Base-by-base conservation (phyloP, 2,797 vertebrate genomes). In the Aphelocoma californica region DNA sequence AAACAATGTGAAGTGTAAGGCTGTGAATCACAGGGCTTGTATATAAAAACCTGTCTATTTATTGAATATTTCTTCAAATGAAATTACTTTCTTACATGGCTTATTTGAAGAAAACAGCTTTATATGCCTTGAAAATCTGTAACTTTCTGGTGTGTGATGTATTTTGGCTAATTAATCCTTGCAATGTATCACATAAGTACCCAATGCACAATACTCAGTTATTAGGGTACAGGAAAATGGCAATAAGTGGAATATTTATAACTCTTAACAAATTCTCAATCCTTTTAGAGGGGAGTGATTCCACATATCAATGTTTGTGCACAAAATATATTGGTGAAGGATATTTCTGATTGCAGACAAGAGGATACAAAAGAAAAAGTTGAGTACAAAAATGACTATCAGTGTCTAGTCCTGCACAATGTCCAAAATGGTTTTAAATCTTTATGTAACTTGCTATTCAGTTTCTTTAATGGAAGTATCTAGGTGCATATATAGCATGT, bases 231-330 rank as follows among this genome's bases (percentile, higher is more conserved):
- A 44, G 36, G 51, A 85, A 95, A 92, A 67, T 53, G 28, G 15
- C 69, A 90, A 10, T 70, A 72, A 40, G 42, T 3, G 1, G 20
- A 87, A 51, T 83, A 62, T 70, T 83, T 51, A 5, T 38, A 82
- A 45, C 11, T 66, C 36, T 48, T 38, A 60, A 61, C 32, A 93
- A 19, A 18, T 75, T 45, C n/a, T 56, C 18, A 65, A 1, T 19
- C 45, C 69, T 25, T 58, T 74, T 75, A 13, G 42, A 23, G 26
- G 26, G 29, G 8, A 38, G 8, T 14, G 23, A 77, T 72, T 50
- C 56, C 34, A n/a, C 31, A 9, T 50, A 34, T 20, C 34, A 45
- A 1, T 1, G 2, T 36, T 56, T 12, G 1, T 48, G 5, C 48
- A 54, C 19, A 32, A 50, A 58, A 18, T 17, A 31, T 12, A 9